Evolutionary conservation across 1,140 invertebrate genomes (phyloP).

Genomic region (Dendroctonus ponderosae): DNA sequence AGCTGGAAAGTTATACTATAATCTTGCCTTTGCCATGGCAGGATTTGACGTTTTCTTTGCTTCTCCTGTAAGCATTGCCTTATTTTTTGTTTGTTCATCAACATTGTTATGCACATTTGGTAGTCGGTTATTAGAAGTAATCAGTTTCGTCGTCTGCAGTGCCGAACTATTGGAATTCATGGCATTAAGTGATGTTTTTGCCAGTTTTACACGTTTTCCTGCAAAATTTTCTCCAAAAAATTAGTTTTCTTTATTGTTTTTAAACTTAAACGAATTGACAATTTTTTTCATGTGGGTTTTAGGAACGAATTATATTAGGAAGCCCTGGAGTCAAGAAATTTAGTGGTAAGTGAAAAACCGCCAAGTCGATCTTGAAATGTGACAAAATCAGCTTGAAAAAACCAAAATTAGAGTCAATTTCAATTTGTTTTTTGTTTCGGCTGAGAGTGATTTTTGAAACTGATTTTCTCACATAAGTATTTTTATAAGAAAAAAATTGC

Average conservation of each 20-base stretch:
- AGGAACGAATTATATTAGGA: slow-evolving; percentile 15
- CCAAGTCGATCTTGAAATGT: no score
- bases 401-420: neutral
- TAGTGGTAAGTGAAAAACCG: slow-evolving; percentile 18
- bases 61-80: slow-evolving; percentile 10
- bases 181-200: no score
- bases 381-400: no score
- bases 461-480: neutral
- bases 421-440: neutral
- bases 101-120: no score
- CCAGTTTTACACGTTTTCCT: no score
- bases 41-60: slow-evolving; percentile 22
- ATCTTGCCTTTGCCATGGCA: slow-evolving; percentile 20
- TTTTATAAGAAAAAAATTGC: neutral
- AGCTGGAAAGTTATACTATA: slow-evolving; percentile 5
- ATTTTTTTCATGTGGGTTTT: neutral
- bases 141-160: no score
- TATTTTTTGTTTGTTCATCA: no score
- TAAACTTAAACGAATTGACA: neutral
- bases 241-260: neutral
- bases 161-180: no score
- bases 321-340: slow-evolving; percentile 17
- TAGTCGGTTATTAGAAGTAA: no score
- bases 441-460: neutral
- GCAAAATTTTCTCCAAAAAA: neutral